A percentile compares a stretch with the other conserved stretches of the same genome.
Evolutionary conservation across 1,140 invertebrate species (phyloP).

Genomic region (Galleria mellonella): DNA sequence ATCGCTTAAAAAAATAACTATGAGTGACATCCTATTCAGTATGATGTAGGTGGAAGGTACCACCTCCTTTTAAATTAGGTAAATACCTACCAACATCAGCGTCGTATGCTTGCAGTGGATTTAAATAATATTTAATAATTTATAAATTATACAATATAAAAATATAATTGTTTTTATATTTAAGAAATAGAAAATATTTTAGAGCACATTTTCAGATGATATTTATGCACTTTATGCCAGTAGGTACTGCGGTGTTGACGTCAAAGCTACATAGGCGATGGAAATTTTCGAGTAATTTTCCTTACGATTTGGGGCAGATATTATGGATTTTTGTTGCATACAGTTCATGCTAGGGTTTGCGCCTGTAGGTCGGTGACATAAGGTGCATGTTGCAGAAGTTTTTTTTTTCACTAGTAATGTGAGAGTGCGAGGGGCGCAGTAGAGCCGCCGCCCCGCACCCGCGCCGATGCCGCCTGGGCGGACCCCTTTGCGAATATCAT

Average conservation of each 20-base stretch:
- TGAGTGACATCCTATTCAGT: no score
- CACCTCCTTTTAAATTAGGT: no score
- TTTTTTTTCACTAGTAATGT: slow-evolving; percentile 37
- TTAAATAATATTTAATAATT: no score
- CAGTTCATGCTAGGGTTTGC: slow-evolving; percentile 31
- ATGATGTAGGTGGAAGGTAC: no score
- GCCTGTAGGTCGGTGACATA: slow-evolving; percentile 38
- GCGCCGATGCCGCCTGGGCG: slow-evolving; percentile 30
- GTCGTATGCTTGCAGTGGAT: no score
- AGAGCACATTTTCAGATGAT: no score
- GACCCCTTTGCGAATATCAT: slow-evolving; percentile 18
- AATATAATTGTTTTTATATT: no score
- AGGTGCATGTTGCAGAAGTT: slow-evolving; percentile 25
- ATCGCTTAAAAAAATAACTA: no score
- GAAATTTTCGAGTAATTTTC: slow-evolving; percentile 65
- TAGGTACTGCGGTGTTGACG: slow-evolving; percentile 18
- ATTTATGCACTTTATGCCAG: no score
- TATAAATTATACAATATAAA: no score
- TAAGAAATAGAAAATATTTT: no score
- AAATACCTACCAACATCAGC: no score
- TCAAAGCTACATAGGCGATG: slow-evolving; percentile 34
- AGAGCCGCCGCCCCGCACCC: slow-evolving; percentile 29
- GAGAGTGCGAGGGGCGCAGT: slow-evolving; percentile 33
- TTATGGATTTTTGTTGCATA: slow-evolving; percentile 15
- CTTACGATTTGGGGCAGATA: slow-evolving; percentile 11